Percentiles rank a stretch among this genome's conserved stretches.
Conservation (phyloP, 2,113 vertebrate genomes). For the Spea multiplicata region DNA sequence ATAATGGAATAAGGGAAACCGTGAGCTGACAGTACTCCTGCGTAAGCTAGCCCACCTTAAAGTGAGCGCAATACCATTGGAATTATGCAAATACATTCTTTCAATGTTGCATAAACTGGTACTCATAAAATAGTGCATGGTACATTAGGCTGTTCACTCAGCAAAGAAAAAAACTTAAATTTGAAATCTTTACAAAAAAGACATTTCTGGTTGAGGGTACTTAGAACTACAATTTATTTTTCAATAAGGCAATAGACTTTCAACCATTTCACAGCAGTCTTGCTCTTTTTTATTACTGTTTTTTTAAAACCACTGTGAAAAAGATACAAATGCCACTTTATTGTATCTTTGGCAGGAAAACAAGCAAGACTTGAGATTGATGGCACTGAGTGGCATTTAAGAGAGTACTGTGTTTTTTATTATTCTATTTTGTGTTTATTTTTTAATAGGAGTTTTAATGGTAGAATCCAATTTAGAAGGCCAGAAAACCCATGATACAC, state of each 20-base stretch:
- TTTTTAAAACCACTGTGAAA: constrained; percentile 61
- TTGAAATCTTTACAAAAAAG: constrained; percentile 81
- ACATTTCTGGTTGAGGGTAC: constrained; percentile 74
- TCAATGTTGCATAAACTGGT: constrained; percentile 99
- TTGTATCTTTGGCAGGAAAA: constrained; percentile 48
- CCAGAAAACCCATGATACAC: constrained; percentile 51
- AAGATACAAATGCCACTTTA: constrained; percentile 53
- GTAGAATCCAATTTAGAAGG: constrained; percentile 57
- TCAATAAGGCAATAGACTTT: constrained; percentile 63
- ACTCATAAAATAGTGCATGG: constrained; percentile 93
- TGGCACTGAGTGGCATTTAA: constrained; percentile 46
- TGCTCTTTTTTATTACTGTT: constrained; percentile 62
- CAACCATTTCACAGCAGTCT: constrained; percentile 62
- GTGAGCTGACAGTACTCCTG: constrained; percentile 75
- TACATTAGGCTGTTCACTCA: constrained; percentile 99
- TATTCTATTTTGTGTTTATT: constrained; percentile 49
- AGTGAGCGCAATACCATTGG: constrained; percentile 88
- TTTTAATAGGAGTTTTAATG: constrained; percentile 57
- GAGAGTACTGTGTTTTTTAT: constrained; percentile 49
- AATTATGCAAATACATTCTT: constrained; percentile 99
- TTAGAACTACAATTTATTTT: constrained; percentile 79
- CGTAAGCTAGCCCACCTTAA: constrained; percentile 86
- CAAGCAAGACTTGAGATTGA: constrained; percentile 44
- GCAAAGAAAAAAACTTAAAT: constrained; percentile 79
- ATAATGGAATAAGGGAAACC: constrained; percentile 53